Percentiles rank a stretch among this genome's conserved stretches.
Evolutionary conservation across 2,888 invertebrate genomes (phyloP).

Genomic region (Corythucha ciliata): DNA sequence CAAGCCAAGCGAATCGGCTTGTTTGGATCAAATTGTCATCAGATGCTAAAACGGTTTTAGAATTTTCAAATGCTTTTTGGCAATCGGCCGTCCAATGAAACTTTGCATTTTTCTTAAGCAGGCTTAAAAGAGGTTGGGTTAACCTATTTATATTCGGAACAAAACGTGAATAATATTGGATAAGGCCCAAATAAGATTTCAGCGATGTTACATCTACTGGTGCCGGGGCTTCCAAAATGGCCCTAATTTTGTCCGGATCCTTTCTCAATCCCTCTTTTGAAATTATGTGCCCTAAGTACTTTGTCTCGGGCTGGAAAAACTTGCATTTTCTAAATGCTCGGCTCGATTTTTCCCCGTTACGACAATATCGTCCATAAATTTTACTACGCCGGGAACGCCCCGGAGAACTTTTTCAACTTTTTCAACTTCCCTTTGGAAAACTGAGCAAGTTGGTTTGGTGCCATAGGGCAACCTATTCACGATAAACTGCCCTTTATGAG

Average conservation of each 20-base stretch:
- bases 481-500: too few species aligned
- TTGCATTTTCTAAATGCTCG: too few species aligned
- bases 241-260: not conserved
- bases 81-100: not conserved
- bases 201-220: not conserved
- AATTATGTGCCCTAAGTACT: conserved; percentile 8
- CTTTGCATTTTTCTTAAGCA: not conserved
- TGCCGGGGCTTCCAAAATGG: conserved; percentile 2
- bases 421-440: too few species aligned
- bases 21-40: conserved; percentile 15
- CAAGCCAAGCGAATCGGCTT: too few species aligned
- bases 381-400: too few species aligned
- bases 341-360: too few species aligned
- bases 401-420: too few species aligned
- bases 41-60: not conserved
- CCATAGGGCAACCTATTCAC: too few species aligned
- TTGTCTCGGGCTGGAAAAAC: too few species aligned
- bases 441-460: too few species aligned
- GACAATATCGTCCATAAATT: too few species aligned
- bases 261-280: not conserved
- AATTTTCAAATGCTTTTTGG: not conserved
- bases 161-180: conserved; percentile 1
- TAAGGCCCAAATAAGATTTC: conserved; percentile 1
- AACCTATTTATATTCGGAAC: not conserved
- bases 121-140: conserved; percentile 7